Evolutionary conservation across 2,888 invertebrate species (phyloP).

Genomic region (Chrysotoxum bicinctum): DNA sequence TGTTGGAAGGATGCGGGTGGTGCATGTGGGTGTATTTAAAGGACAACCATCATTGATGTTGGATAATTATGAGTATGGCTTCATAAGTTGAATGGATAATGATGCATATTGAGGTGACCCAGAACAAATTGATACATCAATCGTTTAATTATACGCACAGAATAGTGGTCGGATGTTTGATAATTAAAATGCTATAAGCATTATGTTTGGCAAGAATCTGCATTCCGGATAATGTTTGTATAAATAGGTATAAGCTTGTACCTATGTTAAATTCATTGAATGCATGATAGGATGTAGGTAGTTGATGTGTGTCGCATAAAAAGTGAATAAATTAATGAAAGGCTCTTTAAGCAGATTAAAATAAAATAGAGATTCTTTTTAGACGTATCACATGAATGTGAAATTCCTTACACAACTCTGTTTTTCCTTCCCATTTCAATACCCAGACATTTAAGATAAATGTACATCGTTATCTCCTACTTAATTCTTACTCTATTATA

Average conservation of each 20-base stretch:
- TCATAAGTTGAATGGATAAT: conserved; percentile 18
- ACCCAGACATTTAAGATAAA: no score
- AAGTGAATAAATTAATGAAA: no score
- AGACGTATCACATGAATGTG: no score
- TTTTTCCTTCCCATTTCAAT: no score
- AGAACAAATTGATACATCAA: conserved; percentile 57
- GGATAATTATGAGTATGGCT: conserved; percentile 34
- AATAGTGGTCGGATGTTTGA: conserved; percentile 28
- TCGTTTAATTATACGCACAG: conserved; percentile 48
- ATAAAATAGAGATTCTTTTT: no score
- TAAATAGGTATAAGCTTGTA: neutral
- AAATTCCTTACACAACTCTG: no score
- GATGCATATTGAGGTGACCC: conserved; percentile 41
- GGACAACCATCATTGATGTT: conserved; percentile 20
- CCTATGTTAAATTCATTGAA: neutral
- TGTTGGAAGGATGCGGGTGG: conserved; percentile 20
- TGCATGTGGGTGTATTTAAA: neutral
- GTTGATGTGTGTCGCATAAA: no score
- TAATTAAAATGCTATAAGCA: conserved; percentile 30
- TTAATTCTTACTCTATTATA: no score
- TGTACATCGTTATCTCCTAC: no score
- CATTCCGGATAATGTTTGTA: neutral
- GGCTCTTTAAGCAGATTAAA: no score
- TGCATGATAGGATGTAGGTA: neutral
- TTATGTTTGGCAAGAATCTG: neutral